Base-by-base conservation (phyloP, 1,140 invertebrate species). In the Ceratina japonica region DNA sequence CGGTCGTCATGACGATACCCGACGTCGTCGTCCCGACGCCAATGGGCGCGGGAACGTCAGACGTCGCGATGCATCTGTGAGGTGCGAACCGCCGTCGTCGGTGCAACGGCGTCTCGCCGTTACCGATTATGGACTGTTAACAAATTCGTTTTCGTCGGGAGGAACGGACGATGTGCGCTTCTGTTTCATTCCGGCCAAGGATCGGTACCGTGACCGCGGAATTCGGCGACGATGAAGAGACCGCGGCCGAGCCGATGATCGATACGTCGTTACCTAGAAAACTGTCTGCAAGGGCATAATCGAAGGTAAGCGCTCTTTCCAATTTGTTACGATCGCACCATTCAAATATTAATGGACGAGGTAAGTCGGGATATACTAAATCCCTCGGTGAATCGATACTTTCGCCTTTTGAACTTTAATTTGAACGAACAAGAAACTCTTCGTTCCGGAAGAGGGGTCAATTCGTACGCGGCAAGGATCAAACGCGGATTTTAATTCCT, bases 51-150 rank as follows among this genome's bases (percentile, higher is more conserved):
- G 81, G 87, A 86, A 86, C 78, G 78, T 80, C 81, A 84, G 82
- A 85, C 85, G 86, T 83, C 81, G 86, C 85, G 85, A 86, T 71
- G 85, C 66, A 61, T 77, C 83, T 80, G 82, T 87, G 82, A 86
- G 72, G 82, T 75, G 82, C 74, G 58, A 83, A 75, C 71, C 79
- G 84, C 52, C 80, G 84, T 82, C 37, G 75, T 85, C 37, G 75
- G 69, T 84, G 76, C 31, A 81, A 82, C 82, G 82, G 59, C 69
- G 76, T 70, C 20, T 24, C 22, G 70, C 70, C 69, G 82, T 69
- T 51, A 80, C 79, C 73, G 68, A 76, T 66, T 52, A 73, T 80
- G 68, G 22, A 20, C 16, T 62, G 49, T n/a, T 62, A 58, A 49
- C 51, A 4, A 18, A 76, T 74, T 24, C 18, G 44, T 18, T 51